Conservation (phyloP, 1,140 invertebrate genomes). For the Atopsyche davidsoni region DNA sequence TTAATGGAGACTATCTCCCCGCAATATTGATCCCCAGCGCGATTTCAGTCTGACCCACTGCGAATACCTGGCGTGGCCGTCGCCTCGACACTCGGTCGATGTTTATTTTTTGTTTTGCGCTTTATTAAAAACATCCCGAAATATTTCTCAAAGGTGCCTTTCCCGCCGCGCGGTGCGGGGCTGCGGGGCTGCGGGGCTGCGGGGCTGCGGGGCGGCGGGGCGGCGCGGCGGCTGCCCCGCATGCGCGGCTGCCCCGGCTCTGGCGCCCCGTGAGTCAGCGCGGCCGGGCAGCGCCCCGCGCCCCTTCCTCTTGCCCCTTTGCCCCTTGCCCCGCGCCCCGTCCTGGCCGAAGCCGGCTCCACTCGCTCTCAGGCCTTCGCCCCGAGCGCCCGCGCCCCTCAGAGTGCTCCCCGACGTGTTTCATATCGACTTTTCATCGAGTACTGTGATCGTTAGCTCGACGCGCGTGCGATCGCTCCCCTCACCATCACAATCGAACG, state of each 20-base stretch:
- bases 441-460: too few relatives aligned
- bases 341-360: neutral
- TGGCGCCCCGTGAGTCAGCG: neutral
- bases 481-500: neutral
- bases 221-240: neutral
- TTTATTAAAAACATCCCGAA: slow-evolving; percentile 14
- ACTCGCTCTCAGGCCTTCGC: too few relatives aligned
- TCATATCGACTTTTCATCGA: slow-evolving; percentile 1
- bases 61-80: slow-evolving; percentile 11
- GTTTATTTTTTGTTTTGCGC: slow-evolving; percentile 1
- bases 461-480: neutral
- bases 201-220: slow-evolving; percentile 1
- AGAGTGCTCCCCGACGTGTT: neutral
- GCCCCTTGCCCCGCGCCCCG: neutral
- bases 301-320: too few relatives aligned
- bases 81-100: slow-evolving; percentile 1
- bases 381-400: neutral
- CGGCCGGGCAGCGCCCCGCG: neutral
- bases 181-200: neutral
- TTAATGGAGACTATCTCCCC: too few relatives aligned
- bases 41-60: neutral
- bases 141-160: slow-evolving; percentile 18
- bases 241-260: neutral
- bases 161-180: slow-evolving; percentile 3
- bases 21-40: neutral